A percentile compares a stretch with the other conserved stretches of the same genome.
These are phyloP conservation scores for Furcifer pardalis DNA, from an alignment of 2,797 vertebrate genomes.

Conservation along the genomic window DNA sequence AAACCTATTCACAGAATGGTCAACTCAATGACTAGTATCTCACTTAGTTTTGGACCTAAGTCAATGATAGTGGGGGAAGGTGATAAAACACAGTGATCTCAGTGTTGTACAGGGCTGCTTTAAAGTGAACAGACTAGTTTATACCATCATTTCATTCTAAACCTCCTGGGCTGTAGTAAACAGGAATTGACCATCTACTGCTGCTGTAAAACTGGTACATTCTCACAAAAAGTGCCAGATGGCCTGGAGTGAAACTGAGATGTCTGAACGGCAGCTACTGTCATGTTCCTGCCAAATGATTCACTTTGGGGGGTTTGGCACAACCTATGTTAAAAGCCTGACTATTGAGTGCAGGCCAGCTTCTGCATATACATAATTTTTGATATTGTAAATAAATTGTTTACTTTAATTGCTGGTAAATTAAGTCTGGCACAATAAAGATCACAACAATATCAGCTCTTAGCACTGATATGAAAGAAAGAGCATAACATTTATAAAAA, in stretches of 20 bases:
- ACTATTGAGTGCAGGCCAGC: not conserved
- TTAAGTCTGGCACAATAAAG: not conserved
- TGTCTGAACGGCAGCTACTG: fast-evolving
- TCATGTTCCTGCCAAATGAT: constrained; percentile 3
- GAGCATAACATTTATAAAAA: not conserved
- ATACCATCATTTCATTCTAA: constrained; percentile 8
- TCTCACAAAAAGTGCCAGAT: not conserved
- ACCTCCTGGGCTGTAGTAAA: constrained; percentile 10
- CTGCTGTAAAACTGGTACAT: constrained; percentile 26
- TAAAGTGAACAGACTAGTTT: not conserved
- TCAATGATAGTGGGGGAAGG: not conserved
- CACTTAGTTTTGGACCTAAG: not conserved
- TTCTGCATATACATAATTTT: not conserved
- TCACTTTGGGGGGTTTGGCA: not conserved
- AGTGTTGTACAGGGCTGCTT: not conserved
- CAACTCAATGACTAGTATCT: not conserved
- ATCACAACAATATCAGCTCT: not conserved
- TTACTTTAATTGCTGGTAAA: not conserved
- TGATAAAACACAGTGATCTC: not conserved
- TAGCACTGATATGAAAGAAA: not conserved
- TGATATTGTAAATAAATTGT: constrained; percentile 7
- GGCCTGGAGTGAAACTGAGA: constrained; percentile 10
- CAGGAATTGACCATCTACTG: constrained; percentile 22
- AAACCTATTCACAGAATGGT: not conserved
- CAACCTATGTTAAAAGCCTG: not conserved